phyloP scores from a whole-genome alignment of 2,113 vertebrate species.

The Aptenodytes forsteri region DNA sequence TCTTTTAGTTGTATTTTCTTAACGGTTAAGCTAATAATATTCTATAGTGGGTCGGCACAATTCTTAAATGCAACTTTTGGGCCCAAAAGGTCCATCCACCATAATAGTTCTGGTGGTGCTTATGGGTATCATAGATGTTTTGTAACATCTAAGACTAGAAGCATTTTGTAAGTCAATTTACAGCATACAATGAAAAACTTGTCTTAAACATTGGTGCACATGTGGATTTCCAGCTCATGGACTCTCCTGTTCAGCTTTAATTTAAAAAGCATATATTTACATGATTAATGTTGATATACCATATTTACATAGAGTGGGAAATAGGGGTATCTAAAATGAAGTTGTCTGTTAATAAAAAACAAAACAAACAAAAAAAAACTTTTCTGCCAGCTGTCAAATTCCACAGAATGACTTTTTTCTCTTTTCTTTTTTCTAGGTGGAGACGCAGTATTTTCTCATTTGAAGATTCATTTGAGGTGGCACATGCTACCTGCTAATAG shows the following conservation, averaged over 20 bases:
- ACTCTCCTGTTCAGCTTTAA: constrained; percentile 83
- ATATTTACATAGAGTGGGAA: constrained; percentile 77
- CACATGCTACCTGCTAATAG: constrained; percentile 80
- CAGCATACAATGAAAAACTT: constrained; percentile 52
- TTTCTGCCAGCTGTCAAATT: constrained; percentile 4
- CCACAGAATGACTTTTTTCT: constrained; percentile 64
- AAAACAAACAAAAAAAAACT: background rate
- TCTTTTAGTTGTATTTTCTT: constrained; percentile 69
- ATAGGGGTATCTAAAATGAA: constrained; percentile 70
- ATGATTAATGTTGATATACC: constrained; percentile 77
- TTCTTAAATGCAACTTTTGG: constrained; percentile 60
- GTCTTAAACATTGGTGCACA: constrained; percentile 79
- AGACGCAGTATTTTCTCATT: constrained; percentile 83
- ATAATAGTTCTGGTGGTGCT: constrained; percentile 39
- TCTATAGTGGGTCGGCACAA: constrained; percentile 66
- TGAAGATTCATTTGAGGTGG: constrained; percentile 84
- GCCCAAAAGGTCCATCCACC: constrained; percentile 67
- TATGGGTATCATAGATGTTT: constrained; percentile 45
- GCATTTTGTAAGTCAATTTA: constrained; percentile 63
- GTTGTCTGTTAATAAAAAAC: constrained; percentile 55
- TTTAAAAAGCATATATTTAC: constrained; percentile 75
- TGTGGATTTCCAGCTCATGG: constrained; percentile 87
- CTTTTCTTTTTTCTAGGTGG: constrained; percentile 86
- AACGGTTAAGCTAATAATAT: constrained; percentile 67
- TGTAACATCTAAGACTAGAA: constrained; percentile 44